Percentiles rank a stretch among this genome's conserved stretches.
phyloP scores from a whole-genome alignment of 2,888 invertebrate genomes.

The Fabriciana adippe region DNA sequence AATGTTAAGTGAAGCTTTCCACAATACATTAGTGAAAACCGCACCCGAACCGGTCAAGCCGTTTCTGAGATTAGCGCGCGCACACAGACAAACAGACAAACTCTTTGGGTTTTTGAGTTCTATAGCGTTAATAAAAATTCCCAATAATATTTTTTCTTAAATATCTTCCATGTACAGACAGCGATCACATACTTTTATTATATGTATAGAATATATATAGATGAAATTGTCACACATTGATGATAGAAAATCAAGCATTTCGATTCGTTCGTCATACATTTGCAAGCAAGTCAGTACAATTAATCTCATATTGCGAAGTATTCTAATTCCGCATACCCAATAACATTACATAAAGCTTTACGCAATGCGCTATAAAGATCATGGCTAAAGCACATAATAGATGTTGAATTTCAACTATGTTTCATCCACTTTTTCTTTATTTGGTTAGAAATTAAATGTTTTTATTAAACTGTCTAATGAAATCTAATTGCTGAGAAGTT shows the following conservation, averaged over 20 bases:
- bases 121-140: too few relatives aligned
- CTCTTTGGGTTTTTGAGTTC: too few relatives aligned
- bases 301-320: slow-evolving; percentile 51
- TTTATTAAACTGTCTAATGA: slow-evolving; percentile 6
- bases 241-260: neutral
- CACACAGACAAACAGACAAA: too few relatives aligned
- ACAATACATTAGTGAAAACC: too few relatives aligned
- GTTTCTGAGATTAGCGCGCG: too few relatives aligned
- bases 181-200: too few relatives aligned
- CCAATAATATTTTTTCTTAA: too few relatives aligned
- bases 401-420: neutral
- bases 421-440: neutral
- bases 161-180: too few relatives aligned
- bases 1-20: too few relatives aligned
- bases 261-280: neutral
- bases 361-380: slow-evolving; percentile 43
- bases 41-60: too few relatives aligned
- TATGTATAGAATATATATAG: too few relatives aligned
- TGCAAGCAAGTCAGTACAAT: slow-evolving; percentile 34
- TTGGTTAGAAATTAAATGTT: neutral
- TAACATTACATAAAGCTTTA: slow-evolving; percentile 43
- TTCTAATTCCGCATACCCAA: slow-evolving; percentile 41
- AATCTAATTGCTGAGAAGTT: slow-evolving; percentile 18
- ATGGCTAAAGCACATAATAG: slow-evolving; percentile 37
- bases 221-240: neutral